Conservation (phyloP, 2,888 invertebrate species). For the Cheilosia urbana region DNA sequence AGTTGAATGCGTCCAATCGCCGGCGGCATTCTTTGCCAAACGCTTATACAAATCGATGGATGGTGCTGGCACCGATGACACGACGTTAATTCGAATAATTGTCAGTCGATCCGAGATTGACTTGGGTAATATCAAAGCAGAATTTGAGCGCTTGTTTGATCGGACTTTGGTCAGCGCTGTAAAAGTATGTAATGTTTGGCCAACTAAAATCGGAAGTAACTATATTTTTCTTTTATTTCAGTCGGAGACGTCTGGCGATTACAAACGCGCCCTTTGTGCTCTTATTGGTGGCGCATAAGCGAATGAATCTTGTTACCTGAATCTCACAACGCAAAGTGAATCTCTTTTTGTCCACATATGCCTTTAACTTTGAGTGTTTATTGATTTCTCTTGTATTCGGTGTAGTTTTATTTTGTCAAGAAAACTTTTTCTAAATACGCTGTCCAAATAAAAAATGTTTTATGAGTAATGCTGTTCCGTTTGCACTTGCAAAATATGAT, state of each 20-base stretch:
- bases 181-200: constrained; percentile 83
- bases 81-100: constrained; percentile 88
- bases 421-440: neutral
- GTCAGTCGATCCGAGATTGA: constrained; percentile 89
- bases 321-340: constrained; percentile 12
- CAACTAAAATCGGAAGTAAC: neutral
- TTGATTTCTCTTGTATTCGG: neutral
- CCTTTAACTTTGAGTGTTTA: neutral
- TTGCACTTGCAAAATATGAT: neutral
- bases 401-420: no score
- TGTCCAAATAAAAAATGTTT: constrained; percentile 19
- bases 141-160: constrained; percentile 89
- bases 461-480: neutral
- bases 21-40: constrained; percentile 88
- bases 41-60: constrained; percentile 88
- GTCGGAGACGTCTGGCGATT: constrained; percentile 86
- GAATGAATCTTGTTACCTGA: constrained; percentile 18
- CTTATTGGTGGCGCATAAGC: constrained; percentile 81
- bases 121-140: constrained; percentile 88
- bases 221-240: constrained; percentile 77
- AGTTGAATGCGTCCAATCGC: constrained; percentile 89
- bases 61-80: constrained; percentile 90
- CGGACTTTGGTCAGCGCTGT: constrained; percentile 88
- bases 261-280: constrained; percentile 85
- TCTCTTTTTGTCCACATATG: constrained; percentile 1